phyloP scores from a whole-genome alignment of 2,113 vertebrate species.

The Mus spicilegus region DNA sequence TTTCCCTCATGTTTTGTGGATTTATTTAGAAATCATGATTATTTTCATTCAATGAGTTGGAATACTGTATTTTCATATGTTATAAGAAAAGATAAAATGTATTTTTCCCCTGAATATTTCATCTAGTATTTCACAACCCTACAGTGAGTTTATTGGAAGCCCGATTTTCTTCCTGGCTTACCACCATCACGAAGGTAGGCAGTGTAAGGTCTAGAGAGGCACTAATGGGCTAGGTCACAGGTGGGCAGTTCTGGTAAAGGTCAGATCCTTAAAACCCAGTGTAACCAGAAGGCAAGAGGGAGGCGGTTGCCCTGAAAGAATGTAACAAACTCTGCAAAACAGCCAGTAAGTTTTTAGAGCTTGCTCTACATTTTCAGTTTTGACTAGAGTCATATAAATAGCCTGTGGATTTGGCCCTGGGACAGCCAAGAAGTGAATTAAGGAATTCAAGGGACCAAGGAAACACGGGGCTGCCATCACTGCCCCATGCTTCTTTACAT shows the following conservation, averaged over 20 bases:
- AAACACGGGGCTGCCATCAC: not conserved
- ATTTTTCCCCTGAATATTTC: not conserved
- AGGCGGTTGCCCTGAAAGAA: not conserved
- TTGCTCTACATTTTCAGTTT: not conserved
- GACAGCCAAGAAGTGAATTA: not conserved
- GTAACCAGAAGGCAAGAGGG: not conserved
- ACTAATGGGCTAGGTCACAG: not conserved
- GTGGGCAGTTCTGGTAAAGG: not conserved
- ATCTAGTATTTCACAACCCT: not conserved
- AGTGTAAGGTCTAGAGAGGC: not conserved
- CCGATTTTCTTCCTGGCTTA: not conserved
- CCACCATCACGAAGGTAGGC: not conserved
- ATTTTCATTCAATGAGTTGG: not conserved
- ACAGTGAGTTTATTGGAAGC: not conserved
- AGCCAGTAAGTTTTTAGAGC: constrained; percentile 1
- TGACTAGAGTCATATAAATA: not conserved
- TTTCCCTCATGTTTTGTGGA: constrained; percentile 22
- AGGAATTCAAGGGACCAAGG: not conserved
- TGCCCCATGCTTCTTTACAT: not conserved
- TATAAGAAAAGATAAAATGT: not conserved
- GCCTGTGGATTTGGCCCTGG: not conserved
- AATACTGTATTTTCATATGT: constrained; percentile 34
- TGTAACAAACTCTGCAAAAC: not conserved
- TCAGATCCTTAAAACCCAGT: not conserved
- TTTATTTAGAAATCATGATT: constrained; percentile 33